These are phyloP conservation scores for Haliaeetus leucogaster DNA, from an alignment of 2,113 vertebrate genomes.

Conservation along the genomic window DNA sequence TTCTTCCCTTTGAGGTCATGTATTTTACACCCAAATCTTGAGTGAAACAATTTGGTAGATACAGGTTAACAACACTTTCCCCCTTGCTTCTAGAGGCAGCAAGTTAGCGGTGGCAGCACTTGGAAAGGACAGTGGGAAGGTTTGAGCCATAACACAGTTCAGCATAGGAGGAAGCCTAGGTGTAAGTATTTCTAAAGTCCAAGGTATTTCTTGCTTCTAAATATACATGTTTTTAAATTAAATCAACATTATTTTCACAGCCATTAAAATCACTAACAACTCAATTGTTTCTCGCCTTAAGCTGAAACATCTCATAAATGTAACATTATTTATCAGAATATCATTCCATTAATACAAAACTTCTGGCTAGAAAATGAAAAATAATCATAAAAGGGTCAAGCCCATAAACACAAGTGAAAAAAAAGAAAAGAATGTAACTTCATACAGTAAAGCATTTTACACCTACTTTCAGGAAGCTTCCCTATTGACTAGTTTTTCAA, in stretches of 20 bases:
- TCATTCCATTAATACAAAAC: not conserved
- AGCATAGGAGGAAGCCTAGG: not conserved
- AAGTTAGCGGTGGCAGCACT: not conserved
- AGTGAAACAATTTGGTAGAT: not conserved
- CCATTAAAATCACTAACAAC: not conserved
- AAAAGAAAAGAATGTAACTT: not conserved
- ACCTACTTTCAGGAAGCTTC: not conserved
- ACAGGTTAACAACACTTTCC: not conserved
- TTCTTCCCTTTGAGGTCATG: not conserved
- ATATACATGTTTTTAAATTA: not conserved
- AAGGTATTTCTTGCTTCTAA: not conserved
- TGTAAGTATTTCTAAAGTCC: not conserved
- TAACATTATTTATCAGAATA: not conserved
- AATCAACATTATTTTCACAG: not conserved
- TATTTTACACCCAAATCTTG: not conserved
- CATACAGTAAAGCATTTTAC: not conserved
- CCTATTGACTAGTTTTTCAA: not conserved
- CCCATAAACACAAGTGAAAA: not conserved
- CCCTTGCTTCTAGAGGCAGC: not conserved
- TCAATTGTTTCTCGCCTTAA: not conserved
- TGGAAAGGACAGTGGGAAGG: not conserved
- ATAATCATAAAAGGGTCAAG: not conserved
- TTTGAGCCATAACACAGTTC: not conserved
- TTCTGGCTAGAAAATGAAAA: not conserved
- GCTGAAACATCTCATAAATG: not conserved